A percentile compares a stretch with the other conserved stretches of the same genome.
Evolutionary conservation across 2,797 vertebrate genomes (phyloP).

Genomic region (Acipenser oxyrinchus): DNA sequence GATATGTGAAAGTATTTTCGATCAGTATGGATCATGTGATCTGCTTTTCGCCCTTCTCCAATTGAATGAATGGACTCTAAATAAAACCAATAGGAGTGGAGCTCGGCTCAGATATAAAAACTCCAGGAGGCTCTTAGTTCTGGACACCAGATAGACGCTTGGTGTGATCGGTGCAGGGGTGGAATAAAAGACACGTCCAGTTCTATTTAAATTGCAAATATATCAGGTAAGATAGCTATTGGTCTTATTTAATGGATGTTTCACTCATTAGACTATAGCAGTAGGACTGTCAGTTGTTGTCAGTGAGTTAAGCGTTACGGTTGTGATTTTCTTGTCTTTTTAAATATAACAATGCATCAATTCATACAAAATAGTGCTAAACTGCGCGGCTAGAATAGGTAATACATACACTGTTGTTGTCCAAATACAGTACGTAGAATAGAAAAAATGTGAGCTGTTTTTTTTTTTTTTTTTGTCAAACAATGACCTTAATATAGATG

Average conservation of each 20-base stretch:
- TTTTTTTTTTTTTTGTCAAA: too few relatives aligned
- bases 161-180: background rate
- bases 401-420: too few relatives aligned
- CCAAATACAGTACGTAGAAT: too few relatives aligned
- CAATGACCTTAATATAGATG: too few relatives aligned
- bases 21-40: background rate
- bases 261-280: too few relatives aligned
- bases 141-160: constrained; percentile 34
- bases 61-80: constrained; percentile 82
- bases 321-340: too few relatives aligned
- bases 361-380: too few relatives aligned
- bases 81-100: constrained; percentile 68
- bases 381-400: too few relatives aligned
- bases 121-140: background rate
- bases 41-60: constrained; percentile 37
- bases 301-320: too few relatives aligned
- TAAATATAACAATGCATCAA: too few relatives aligned
- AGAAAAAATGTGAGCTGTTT: too few relatives aligned
- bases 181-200: constrained; percentile 52
- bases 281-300: constrained; percentile 21
- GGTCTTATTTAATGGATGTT: background rate
- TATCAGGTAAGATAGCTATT: constrained; percentile 41
- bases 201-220: constrained; percentile 42
- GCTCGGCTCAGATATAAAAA: constrained; percentile 52
- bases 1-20: too few relatives aligned